Conservation (phyloP, 2,797 vertebrate species). For the Basileuterus tristriatus region DNA sequence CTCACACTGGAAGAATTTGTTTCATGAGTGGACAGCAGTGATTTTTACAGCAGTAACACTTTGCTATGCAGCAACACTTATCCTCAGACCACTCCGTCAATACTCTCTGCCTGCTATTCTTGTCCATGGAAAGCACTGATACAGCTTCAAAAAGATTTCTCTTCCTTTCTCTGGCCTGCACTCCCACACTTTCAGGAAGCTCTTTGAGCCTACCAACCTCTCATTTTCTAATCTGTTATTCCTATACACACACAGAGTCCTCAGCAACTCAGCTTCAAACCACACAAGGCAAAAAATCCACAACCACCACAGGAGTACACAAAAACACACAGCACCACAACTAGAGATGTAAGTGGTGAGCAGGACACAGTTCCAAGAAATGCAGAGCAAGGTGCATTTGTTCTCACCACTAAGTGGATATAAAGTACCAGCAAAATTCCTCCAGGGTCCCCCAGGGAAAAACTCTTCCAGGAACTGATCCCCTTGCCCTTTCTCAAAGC, state of each 20-base stretch:
- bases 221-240: constrained; percentile 53
- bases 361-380: neutral
- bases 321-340: neutral
- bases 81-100: neutral
- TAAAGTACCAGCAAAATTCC: neutral
- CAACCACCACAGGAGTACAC: neutral
- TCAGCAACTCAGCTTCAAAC: constrained; percentile 2
- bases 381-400: neutral
- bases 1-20: neutral
- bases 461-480: constrained; percentile 11
- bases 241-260: neutral
- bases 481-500: neutral
- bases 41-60: neutral
- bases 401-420: neutral
- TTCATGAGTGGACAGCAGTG: neutral
- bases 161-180: constrained; percentile 46
- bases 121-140: neutral
- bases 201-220: constrained; percentile 26
- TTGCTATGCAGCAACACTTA: neutral
- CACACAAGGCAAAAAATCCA: constrained; percentile 1
- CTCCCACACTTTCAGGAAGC: constrained; percentile 63
- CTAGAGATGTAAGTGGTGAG: neutral
- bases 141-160: constrained; percentile 51
- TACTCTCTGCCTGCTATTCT: constrained; percentile 8
- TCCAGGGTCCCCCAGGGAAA: neutral